Conservation (phyloP, 2,888 invertebrate genomes). For the Merodon equestris region DNA sequence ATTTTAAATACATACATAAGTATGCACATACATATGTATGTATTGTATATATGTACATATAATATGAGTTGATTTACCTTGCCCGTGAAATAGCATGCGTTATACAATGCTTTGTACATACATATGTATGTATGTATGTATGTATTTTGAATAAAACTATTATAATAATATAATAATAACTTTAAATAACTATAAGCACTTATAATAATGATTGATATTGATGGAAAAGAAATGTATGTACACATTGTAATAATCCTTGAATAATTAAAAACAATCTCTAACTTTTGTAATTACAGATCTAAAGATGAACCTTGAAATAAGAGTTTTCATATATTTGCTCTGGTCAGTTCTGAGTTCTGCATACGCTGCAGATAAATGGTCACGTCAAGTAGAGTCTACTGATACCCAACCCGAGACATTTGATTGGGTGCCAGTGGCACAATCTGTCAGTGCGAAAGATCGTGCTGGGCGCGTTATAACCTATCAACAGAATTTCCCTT, state of each 20-base stretch:
- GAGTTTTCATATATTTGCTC: constrained; percentile 69
- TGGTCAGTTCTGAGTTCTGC: constrained; percentile 70
- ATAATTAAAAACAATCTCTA: too few relatives aligned
- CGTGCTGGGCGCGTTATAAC: constrained; percentile 77
- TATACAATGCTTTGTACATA: too few relatives aligned
- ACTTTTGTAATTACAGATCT: constrained; percentile 70
- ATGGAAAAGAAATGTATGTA: too few relatives aligned
- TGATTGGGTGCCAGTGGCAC: constrained; percentile 82
- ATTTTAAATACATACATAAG: too few relatives aligned
- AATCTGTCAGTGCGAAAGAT: constrained; percentile 75
- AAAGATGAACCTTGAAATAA: constrained; percentile 73
- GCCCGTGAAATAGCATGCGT: too few relatives aligned
- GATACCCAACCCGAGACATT: constrained; percentile 72
- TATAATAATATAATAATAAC: too few relatives aligned
- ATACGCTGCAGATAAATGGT: constrained; percentile 75
- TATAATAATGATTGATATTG: too few relatives aligned
- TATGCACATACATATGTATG: background rate
- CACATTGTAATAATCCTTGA: too few relatives aligned
- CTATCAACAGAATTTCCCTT: constrained; percentile 76
- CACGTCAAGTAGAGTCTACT: constrained; percentile 75
- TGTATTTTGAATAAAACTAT: too few relatives aligned
- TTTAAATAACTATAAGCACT: too few relatives aligned
- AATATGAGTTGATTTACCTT: background rate
- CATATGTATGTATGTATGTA: too few relatives aligned
- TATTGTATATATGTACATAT: background rate